Conservation (phyloP, 2,797 vertebrate genomes). For the Oryzias dopingdopingensis region DNA sequence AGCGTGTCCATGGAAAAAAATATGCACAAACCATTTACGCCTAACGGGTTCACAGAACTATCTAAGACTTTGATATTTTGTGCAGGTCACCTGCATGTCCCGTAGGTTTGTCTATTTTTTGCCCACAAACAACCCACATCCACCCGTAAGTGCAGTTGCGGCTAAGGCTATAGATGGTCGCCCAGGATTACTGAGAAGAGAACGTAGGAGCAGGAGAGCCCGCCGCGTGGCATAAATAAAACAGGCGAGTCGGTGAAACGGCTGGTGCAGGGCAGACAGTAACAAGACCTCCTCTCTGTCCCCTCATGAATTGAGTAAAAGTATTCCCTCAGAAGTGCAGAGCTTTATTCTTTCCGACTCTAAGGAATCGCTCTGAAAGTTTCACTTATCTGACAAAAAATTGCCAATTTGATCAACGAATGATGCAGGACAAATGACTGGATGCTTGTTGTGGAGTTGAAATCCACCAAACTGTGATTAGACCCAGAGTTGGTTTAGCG, state of each 20-base stretch:
- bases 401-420: conserved; percentile 37
- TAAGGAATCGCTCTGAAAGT: conserved; percentile 2
- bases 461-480: conserved; percentile 25
- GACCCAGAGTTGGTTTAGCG: conserved; percentile 60
- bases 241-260: conserved; percentile 54
- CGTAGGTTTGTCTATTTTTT: too few relatives aligned
- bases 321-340: conserved; percentile 6
- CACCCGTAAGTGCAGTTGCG: too few relatives aligned
- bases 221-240: conserved; percentile 73
- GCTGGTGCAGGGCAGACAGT: conserved; percentile 42
- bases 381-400: conserved; percentile 4
- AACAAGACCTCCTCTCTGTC: conserved; percentile 30
- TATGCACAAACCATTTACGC: too few relatives aligned
- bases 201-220: conserved; percentile 51
- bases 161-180: conserved; percentile 31
- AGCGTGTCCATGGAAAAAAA: too few relatives aligned
- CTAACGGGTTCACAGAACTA: too few relatives aligned
- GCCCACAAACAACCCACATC: too few relatives aligned
- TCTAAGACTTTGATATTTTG: too few relatives aligned
- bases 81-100: too few relatives aligned
- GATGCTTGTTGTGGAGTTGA: conserved; percentile 11
- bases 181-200: conserved; percentile 68
- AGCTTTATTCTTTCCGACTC: conserved; percentile 7
- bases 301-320: conserved; percentile 34
- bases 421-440: conserved; percentile 14